A percentile compares a stretch with the other conserved stretches of the same genome.
These are phyloP conservation scores for Seriola aureovittata DNA, from an alignment of 2,113 vertebrate species.

Conservation along the genomic window DNA sequence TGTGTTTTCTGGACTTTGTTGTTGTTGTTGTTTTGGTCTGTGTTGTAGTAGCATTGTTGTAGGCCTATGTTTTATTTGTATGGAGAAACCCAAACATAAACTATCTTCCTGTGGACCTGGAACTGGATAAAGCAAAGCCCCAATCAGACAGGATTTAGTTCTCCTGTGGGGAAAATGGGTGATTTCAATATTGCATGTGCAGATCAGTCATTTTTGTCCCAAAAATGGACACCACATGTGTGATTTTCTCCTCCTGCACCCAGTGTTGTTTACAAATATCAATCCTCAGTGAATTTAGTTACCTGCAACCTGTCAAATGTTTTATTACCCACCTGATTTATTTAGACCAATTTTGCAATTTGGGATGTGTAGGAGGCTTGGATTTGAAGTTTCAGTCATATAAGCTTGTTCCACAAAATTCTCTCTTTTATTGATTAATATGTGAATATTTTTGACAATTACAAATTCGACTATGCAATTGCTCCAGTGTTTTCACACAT, in stretches of 20 bases:
- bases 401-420: no score
- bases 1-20: no score
- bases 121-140: constrained; percentile 34
- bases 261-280: neutral
- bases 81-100: no score
- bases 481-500: neutral
- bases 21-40: no score
- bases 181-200: constrained; percentile 32
- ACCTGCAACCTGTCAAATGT: neutral
- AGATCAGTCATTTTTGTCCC: constrained; percentile 29
- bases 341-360: neutral
- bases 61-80: no score
- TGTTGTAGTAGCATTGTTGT: no score
- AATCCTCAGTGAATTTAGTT: neutral
- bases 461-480: neutral
- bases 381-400: neutral
- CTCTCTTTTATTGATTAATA: neutral
- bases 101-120: no score
- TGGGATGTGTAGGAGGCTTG: neutral
- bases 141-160: constrained; percentile 52
- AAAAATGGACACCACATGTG: constrained; percentile 2
- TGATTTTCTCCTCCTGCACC: neutral
- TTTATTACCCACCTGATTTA: neutral
- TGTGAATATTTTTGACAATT: neutral
- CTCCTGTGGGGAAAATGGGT: neutral